A percentile compares a stretch with the other conserved stretches of the same genome.
Conservation (phyloP, 2,888 invertebrate species). For the Vesta saturnalis region DNA sequence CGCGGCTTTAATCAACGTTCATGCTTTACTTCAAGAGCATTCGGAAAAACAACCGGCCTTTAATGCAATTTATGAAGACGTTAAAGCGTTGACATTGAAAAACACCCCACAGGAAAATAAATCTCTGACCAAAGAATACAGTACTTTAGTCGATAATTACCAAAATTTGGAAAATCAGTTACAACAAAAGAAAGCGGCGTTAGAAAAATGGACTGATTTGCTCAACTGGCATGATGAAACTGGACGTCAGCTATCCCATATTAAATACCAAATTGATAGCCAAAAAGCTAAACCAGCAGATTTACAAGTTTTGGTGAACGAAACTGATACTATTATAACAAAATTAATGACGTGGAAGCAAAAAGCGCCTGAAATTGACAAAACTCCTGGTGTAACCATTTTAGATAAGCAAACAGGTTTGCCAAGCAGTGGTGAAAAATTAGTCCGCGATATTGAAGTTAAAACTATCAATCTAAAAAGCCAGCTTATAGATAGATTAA, state of each 20-base stretch:
- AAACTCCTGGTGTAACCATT: conserved; percentile 73
- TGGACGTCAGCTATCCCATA: conserved; percentile 79
- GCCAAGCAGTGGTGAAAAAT: conserved; percentile 76
- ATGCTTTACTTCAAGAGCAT: conserved; percentile 85
- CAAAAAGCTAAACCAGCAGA: conserved; percentile 77
- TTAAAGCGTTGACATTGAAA: conserved; percentile 77
- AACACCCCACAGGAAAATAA: conserved; percentile 80
- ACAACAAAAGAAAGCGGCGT: conserved; percentile 75
- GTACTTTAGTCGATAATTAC: conserved; percentile 79
- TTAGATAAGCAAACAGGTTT: conserved; percentile 76
- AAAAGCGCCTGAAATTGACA: conserved; percentile 74
- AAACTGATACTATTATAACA: conserved; percentile 74
- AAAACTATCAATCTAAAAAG: conserved; percentile 74
- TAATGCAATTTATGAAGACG: conserved; percentile 81
- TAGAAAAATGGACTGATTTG: conserved; percentile 87
- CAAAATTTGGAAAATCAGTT: conserved; percentile 80
- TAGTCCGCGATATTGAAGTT: conserved; percentile 78
- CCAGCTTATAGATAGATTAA: conserved; percentile 73
- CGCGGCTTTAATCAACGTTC: conserved; percentile 78
- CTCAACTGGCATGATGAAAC: conserved; percentile 84
- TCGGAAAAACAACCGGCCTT: conserved; percentile 84
- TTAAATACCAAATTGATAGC: conserved; percentile 82
- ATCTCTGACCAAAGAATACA: conserved; percentile 78
- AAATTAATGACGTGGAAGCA: conserved; percentile 78
- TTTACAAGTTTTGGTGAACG: conserved; percentile 73